Evolutionary conservation across 1,140 invertebrate genomes (phyloP).

Genomic region (Nebria ingens): DNA sequence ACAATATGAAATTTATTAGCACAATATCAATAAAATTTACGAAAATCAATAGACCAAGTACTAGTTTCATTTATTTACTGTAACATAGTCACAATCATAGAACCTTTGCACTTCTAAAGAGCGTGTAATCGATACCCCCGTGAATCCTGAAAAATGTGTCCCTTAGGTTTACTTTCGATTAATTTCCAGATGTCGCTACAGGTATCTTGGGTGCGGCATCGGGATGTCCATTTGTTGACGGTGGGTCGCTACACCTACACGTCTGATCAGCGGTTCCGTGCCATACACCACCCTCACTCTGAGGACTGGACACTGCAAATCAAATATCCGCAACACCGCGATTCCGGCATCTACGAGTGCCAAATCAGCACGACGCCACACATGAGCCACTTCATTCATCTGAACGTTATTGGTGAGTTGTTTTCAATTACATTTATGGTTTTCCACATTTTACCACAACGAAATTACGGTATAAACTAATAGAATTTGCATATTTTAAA

Average conservation of each 20-base stretch:
- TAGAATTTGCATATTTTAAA: too few relatives aligned
- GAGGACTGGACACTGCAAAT: conserved; percentile 81
- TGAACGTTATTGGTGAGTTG: conserved; percentile 70
- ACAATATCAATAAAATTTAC: not conserved
- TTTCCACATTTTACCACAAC: too few relatives aligned
- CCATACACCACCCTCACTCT: conserved; percentile 69
- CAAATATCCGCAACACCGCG: conserved; percentile 58
- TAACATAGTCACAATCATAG: too few relatives aligned
- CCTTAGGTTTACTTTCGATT: not conserved
- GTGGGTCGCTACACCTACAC: conserved; percentile 87
- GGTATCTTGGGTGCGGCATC: conserved; percentile 81
- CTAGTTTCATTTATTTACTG: too few relatives aligned
- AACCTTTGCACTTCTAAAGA: too few relatives aligned
- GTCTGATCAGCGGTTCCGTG: conserved; percentile 77
- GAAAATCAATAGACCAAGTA: not conserved
- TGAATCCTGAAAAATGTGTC: not conserved
- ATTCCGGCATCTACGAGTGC: conserved; percentile 70
- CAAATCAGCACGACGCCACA: conserved; percentile 71
- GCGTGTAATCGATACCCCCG: not conserved
- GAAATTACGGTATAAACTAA: too few relatives aligned
- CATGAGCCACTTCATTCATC: conserved; percentile 62
- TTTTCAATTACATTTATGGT: too few relatives aligned
- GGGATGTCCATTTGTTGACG: conserved; percentile 78
- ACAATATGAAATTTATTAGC: too few relatives aligned
- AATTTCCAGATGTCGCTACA: conserved; percentile 60